A percentile compares a stretch with the other conserved stretches of the same genome.
Conservation (phyloP, 53 echinoderm and acorn worm genomes). For the Temnopleurus reevesii region DNA sequence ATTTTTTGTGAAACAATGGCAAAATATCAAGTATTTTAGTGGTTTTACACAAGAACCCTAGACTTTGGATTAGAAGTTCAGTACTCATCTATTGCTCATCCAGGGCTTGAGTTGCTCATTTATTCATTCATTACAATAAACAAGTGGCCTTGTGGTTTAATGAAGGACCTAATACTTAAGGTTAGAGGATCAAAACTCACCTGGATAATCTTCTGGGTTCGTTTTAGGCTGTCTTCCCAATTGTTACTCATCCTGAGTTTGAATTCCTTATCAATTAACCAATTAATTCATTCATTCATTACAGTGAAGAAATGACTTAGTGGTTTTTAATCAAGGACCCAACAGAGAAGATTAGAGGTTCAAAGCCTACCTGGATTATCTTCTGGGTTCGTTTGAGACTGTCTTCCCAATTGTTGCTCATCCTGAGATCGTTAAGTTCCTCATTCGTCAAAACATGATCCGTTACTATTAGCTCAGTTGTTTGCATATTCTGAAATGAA, state of each 20-base stretch:
- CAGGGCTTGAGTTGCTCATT: no score
- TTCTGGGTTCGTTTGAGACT: constrained; percentile 97
- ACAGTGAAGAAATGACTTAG: no score
- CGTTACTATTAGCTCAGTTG: constrained; percentile 92
- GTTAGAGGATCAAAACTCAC: constrained; percentile 58
- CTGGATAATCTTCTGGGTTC: constrained; percentile 96
- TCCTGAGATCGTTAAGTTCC: constrained; percentile 88
- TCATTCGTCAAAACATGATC: constrained; percentile 94
- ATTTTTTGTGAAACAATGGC: no score
- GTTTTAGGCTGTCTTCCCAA: constrained; percentile 96
- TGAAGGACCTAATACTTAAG: background rate
- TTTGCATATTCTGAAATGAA: constrained; percentile 82
- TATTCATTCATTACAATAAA: no score
- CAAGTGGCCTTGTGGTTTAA: no score
- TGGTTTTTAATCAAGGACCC: background rate
- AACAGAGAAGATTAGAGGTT: background rate
- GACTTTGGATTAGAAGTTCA: no score
- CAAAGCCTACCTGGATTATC: constrained; percentile 81
- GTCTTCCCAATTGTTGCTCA: constrained; percentile 94
- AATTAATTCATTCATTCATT: no score
- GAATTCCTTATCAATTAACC: no score
- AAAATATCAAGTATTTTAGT: no score
- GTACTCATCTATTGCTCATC: no score
- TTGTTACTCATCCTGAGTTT: constrained; percentile 88
- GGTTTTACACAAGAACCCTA: no score